These are phyloP conservation scores for Smittia sp. DNA, from an alignment of 2,888 invertebrate genomes.

Conservation along the genomic window DNA sequence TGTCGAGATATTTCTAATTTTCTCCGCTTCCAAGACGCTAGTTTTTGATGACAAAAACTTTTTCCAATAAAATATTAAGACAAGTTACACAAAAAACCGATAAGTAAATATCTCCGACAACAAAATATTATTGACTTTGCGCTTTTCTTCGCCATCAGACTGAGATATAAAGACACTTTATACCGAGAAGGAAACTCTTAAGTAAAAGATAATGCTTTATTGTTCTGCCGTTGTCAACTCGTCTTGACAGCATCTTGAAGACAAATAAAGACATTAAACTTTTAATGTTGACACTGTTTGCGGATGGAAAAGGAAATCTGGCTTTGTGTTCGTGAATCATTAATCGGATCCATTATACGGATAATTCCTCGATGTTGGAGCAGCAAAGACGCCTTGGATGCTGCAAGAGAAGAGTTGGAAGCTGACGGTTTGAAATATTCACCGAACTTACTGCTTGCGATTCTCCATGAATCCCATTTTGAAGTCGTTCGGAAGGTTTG, in stretches of 20 bases:
- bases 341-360: no score
- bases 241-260: background rate
- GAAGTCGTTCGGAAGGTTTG: no score
- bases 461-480: no score
- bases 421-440: no score
- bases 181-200: background rate
- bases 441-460: no score
- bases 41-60: constrained; percentile 23
- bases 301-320: no score
- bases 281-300: no score
- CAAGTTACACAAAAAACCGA: background rate
- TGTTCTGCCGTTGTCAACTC: background rate
- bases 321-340: no score
- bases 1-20: background rate
- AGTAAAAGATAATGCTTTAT: constrained; percentile 9
- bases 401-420: no score
- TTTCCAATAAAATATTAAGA: constrained; percentile 13
- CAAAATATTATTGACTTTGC: constrained; percentile 38
- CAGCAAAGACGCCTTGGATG: no score
- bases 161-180: background rate
- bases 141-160: background rate
- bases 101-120: constrained; percentile 33
- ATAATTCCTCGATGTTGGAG: no score
- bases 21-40: background rate
- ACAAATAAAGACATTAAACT: no score